A percentile compares a stretch with the other conserved stretches of the same genome.
Evolutionary conservation across 2,797 vertebrate genomes (phyloP).

Genomic region (Ctenopoma multispine): DNA sequence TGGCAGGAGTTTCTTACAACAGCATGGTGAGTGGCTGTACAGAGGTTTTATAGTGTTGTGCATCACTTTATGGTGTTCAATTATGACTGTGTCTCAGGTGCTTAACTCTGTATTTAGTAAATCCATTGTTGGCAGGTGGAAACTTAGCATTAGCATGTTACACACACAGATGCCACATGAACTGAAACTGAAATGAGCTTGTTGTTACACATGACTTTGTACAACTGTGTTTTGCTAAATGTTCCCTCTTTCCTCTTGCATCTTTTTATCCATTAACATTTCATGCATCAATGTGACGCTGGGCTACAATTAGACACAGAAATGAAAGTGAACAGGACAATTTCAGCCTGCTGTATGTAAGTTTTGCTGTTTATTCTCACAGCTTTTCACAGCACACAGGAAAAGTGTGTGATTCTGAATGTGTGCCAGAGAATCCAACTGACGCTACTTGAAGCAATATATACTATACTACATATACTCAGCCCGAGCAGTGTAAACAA

Average conservation of each 20-base stretch:
- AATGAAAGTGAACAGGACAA: not conserved
- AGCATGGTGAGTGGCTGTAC: slow-evolving; percentile 68
- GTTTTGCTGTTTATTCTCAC: not conserved
- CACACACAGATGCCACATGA: slow-evolving; percentile 36
- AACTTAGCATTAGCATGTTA: slow-evolving; percentile 64
- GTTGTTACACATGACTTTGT: slow-evolving; percentile 38
- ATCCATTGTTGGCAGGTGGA: slow-evolving; percentile 72
- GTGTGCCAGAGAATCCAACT: not conserved
- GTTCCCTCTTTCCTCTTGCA: not conserved
- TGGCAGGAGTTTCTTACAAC: slow-evolving; percentile 71
- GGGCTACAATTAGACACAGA: slow-evolving; percentile 19
- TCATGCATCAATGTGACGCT: slow-evolving; percentile 1
- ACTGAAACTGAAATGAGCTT: slow-evolving; percentile 41
- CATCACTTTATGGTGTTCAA: slow-evolving; percentile 75
- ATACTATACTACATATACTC: not conserved
- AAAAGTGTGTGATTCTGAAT: not conserved
- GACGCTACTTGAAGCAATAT: not conserved
- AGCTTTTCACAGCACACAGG: not conserved
- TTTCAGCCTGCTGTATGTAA: not conserved
- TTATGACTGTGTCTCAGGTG: slow-evolving; percentile 77
- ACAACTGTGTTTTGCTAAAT: not conserved
- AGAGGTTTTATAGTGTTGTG: slow-evolving; percentile 73
- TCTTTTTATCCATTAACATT: slow-evolving; percentile 27
- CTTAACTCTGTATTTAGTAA: slow-evolving; percentile 73
- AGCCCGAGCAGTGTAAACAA: too few species aligned